Evolutionary conservation across 2,113 vertebrate genomes (phyloP).

Genomic region (Pardalotus punctatus): DNA sequence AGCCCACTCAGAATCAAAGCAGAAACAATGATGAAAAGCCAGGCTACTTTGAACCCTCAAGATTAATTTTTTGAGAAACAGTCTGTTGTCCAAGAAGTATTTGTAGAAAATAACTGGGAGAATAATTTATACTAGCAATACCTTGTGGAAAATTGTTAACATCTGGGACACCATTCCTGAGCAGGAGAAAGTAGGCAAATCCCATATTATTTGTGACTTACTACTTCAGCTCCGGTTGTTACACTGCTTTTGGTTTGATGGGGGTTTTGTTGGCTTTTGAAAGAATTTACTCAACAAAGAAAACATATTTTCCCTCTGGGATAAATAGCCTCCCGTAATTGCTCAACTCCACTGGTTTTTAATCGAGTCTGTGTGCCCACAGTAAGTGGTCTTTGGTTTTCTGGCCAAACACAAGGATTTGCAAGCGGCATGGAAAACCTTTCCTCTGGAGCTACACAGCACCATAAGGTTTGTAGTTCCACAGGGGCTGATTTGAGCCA

Average conservation of each 20-base stretch:
- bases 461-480: neutral
- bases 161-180: slow-evolving; percentile 2
- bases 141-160: slow-evolving; percentile 26
- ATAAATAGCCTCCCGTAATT: slow-evolving; percentile 8
- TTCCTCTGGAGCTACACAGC: neutral
- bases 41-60: neutral
- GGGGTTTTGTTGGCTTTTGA: neutral
- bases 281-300: slow-evolving; percentile 17
- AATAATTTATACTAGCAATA: neutral
- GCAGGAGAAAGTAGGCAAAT: neutral
- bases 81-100: neutral
- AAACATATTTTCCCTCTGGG: neutral
- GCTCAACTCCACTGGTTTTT: neutral
- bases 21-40: neutral
- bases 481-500: neutral
- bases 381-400: neutral
- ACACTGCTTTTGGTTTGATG: neutral
- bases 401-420: neutral
- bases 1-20: neutral
- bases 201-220: neutral
- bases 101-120: neutral
- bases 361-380: neutral
- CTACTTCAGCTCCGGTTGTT: slow-evolving; percentile 1
- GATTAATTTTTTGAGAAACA: neutral
- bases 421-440: neutral